Conservation (phyloP, 2,888 invertebrate species). For the Aphodius granarius region DNA sequence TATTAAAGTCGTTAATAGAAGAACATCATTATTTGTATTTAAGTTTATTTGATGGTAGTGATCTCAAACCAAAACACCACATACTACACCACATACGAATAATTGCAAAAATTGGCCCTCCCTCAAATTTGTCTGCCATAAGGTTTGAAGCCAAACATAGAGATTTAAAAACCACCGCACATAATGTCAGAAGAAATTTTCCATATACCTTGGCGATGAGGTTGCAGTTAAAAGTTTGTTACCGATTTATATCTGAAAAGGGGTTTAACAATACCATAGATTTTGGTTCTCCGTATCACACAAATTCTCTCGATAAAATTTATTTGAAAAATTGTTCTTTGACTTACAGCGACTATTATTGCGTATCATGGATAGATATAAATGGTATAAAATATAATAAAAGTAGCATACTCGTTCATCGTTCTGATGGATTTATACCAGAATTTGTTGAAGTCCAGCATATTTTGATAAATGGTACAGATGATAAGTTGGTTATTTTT, state of each 20-base stretch:
- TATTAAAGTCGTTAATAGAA: constrained; percentile 5
- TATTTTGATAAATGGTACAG: no score
- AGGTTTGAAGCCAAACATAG: constrained; percentile 24
- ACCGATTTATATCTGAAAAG: neutral
- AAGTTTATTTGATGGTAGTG: neutral
- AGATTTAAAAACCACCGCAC: constrained; percentile 25
- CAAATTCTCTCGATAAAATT: neutral
- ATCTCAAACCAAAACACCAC: neutral
- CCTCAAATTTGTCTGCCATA: neutral
- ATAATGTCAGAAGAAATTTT: constrained; percentile 22
- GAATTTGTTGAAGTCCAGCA: no score
- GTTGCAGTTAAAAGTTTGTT: constrained; percentile 21
- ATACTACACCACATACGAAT: neutral
- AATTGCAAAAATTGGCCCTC: constrained; percentile 5
- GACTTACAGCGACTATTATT: neutral
- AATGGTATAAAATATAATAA: no score
- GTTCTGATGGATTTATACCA: no score
- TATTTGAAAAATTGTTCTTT: neutral
- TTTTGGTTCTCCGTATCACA: neutral
- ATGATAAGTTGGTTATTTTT: no score
- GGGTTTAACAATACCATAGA: neutral
- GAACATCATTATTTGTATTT: constrained; percentile 13
- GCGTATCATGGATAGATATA: no score
- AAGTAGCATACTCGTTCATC: no score
- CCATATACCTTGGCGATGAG: constrained; percentile 25